Base-by-base conservation (phyloP, 1,140 invertebrate species). In the Micrasema minimum region DNA sequence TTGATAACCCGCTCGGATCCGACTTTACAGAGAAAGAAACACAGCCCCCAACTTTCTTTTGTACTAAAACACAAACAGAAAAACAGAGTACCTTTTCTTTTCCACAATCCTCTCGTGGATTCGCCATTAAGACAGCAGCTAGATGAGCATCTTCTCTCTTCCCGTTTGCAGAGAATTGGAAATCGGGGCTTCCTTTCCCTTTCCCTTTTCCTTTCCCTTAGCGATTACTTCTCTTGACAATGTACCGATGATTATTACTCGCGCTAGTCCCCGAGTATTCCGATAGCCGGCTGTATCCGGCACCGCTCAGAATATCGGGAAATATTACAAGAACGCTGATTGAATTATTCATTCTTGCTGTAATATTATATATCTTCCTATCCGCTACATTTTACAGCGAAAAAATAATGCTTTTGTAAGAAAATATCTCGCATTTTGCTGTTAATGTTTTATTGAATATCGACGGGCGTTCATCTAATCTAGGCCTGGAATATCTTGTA, bases 181-280 rank as follows among this genome's bases (percentile, higher is more conserved):
- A 61, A 62, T 57, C 53, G 51, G 51, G 50, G 14, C 16, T 22
- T 16, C 38, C 5, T 5, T 5, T 41, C 38, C 38, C 22, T 51
- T 38, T 38, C 26, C 26, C 22, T n/a, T n/a, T 62, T 45, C 2
- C 26, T 23, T 2, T 18, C 20, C 16, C 38, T 37, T n/a, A 35
- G 16, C 57, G 57, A 61, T 62, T 62, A 62, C 57, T n/a, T n/a
- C n/a, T 62, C 57, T 62, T 45, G 57, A 62, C 57, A 62, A 62
- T 62, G 41, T 23, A 62, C 23, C 37, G 57, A 62, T 62, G 41
- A 62, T 62, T 62, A 62, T 45, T 62, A 62, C 45, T 62, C 45
- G 37, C 20, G n/a, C n/a, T 35, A 35, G 22, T 35, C 20, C 26
- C 37, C 37, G 37, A 51, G 12, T 57, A 57, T 57, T 57, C 53